Conservation (phyloP, 2,888 invertebrate species). For the Exocentrus adspersus region DNA sequence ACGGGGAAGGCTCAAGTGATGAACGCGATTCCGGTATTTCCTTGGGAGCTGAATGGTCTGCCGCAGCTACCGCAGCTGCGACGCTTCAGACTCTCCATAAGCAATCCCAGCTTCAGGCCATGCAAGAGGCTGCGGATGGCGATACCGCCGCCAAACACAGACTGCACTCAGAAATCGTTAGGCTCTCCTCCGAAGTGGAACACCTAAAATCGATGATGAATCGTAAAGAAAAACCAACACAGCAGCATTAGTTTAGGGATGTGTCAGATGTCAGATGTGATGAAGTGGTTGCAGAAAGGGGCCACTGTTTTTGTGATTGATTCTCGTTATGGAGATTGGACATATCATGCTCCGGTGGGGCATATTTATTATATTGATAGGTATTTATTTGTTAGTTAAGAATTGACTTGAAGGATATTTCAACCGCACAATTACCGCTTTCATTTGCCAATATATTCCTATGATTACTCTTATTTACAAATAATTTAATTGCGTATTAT, state of each 20-base stretch:
- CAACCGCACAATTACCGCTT: slow-evolving; percentile 53
- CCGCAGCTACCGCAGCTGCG: slow-evolving; percentile 57
- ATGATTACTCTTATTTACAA: slow-evolving; percentile 45
- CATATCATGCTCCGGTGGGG: slow-evolving; percentile 56
- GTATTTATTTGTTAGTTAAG: slow-evolving; percentile 57
- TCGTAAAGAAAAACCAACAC: slow-evolving; percentile 63
- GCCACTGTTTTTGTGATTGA: slow-evolving; percentile 49
- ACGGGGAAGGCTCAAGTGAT: slow-evolving; percentile 89
- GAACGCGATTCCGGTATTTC: slow-evolving; percentile 92
- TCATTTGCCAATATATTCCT: slow-evolving; percentile 55
- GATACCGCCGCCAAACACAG: slow-evolving; percentile 76
- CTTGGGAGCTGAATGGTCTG: slow-evolving; percentile 75
- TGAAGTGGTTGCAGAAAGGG: slow-evolving; percentile 39
- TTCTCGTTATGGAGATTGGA: slow-evolving; percentile 54
- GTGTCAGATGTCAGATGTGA: slow-evolving; percentile 40
- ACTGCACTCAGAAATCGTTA: slow-evolving; percentile 85
- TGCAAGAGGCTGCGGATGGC: slow-evolving; percentile 48
- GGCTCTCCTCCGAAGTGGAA: slow-evolving; percentile 91
- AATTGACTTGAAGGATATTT: slow-evolving; percentile 42
- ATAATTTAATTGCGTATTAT: slow-evolving; percentile 44
- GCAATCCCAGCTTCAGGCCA: slow-evolving; percentile 59
- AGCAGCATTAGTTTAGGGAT: slow-evolving; percentile 35
- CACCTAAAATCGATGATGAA: slow-evolving; percentile 86
- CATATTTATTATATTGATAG: slow-evolving; percentile 57
- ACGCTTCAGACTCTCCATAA: slow-evolving; percentile 60